Percentiles rank a stretch among this genome's conserved stretches.
Conservation (phyloP, 2,113 vertebrate species). For the Arizona elegans region DNA sequence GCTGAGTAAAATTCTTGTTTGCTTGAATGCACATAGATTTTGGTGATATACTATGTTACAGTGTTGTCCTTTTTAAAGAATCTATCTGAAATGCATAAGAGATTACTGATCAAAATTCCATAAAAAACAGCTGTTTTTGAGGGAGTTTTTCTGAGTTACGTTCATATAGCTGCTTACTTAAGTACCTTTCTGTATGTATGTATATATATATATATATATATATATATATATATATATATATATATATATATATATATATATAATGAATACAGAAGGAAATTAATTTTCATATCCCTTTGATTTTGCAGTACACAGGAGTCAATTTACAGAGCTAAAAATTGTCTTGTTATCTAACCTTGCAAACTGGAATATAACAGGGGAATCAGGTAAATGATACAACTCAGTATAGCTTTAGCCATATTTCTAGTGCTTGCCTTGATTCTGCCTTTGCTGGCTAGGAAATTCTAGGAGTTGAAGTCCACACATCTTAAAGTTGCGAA, state of each 20-base stretch:
- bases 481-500: background rate
- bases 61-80: background rate
- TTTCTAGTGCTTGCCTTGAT: slow-evolving; percentile 48
- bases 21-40: background rate
- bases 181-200: too few species aligned
- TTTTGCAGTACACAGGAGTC: slow-evolving; percentile 47
- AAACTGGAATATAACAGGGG: slow-evolving; percentile 41
- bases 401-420: slow-evolving; percentile 52
- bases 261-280: slow-evolving; percentile 41
- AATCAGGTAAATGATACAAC: slow-evolving; percentile 51
- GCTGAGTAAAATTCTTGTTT: background rate
- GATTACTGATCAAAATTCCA: background rate
- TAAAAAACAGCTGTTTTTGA: background rate
- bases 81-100: background rate
- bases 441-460: background rate
- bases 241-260: background rate
- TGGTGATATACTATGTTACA: background rate
- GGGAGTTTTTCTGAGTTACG: background rate
- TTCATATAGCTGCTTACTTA: background rate
- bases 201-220: background rate
- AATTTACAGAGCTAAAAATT: slow-evolving; percentile 50
- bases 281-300: slow-evolving; percentile 27
- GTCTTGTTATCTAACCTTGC: slow-evolving; percentile 52
- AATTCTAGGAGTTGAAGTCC: too few species aligned
- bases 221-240: background rate